phyloP scores from a whole-genome alignment of 1,140 invertebrate species.

The Drosophila azteca region DNA sequence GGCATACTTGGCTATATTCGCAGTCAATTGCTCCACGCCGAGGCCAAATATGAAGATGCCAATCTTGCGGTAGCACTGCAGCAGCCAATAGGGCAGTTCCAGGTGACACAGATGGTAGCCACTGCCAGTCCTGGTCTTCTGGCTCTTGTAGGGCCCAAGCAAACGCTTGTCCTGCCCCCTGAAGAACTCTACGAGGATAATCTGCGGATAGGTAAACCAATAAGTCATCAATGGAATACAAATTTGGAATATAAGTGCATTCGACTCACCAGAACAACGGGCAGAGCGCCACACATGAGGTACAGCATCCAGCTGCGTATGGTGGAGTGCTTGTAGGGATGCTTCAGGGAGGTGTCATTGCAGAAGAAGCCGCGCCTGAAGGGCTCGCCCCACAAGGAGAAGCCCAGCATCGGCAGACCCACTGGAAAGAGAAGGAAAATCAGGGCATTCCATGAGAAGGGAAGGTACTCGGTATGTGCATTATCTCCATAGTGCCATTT shows the following conservation, averaged over 20 bases:
- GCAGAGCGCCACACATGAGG: constrained; percentile 89
- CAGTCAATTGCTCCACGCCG: constrained; percentile 91
- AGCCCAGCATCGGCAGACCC: constrained; percentile 88
- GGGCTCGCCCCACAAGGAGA: constrained; percentile 89
- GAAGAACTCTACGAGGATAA: constrained; percentile 72
- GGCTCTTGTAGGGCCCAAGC: constrained; percentile 19
- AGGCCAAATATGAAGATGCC: constrained; percentile 93
- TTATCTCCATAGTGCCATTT: neutral
- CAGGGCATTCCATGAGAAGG: no score
- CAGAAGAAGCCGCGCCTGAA: constrained; percentile 97
- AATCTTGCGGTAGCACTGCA: constrained; percentile 88
- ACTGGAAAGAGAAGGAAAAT: constrained; percentile 85
- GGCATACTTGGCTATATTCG: constrained; percentile 95
- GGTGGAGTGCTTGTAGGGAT: constrained; percentile 92
- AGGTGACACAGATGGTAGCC: constrained; percentile 84
- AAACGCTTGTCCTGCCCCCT: constrained; percentile 51
- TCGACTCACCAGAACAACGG: constrained; percentile 88
- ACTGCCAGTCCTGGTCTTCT: constrained; percentile 21
- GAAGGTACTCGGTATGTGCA: no score
- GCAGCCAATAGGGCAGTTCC: constrained; percentile 88
- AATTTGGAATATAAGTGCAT: no score
- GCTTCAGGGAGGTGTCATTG: constrained; percentile 94
- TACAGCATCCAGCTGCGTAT: constrained; percentile 92
- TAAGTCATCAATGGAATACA: no score
- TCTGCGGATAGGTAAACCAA: constrained; percentile 33